phyloP scores from a whole-genome alignment of 2,797 vertebrate genomes.

The Myripristis murdjan region DNA sequence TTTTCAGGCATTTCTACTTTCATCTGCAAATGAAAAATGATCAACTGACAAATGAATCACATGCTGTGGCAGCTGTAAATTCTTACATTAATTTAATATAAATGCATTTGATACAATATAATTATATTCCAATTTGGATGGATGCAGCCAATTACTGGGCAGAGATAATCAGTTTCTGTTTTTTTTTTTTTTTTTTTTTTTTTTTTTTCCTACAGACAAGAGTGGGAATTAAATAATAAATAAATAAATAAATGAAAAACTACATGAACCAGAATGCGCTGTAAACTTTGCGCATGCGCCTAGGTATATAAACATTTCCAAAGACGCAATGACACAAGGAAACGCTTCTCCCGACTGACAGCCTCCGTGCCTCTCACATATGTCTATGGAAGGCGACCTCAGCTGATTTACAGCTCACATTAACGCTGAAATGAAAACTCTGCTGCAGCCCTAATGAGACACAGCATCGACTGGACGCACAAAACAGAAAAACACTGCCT shows the following conservation, averaged over 20 bases:
- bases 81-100: background rate
- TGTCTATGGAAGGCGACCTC: too few relatives aligned
- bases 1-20: constrained; percentile 72
- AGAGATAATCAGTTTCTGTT: background rate
- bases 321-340: constrained; percentile 64
- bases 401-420: too few relatives aligned
- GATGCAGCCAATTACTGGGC: too few relatives aligned
- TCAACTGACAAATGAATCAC: background rate
- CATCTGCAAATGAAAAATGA: constrained; percentile 55
- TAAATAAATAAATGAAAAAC: background rate
- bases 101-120: background rate
- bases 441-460: background rate
- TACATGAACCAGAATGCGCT: constrained; percentile 43
- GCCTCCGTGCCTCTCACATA: background rate
- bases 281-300: constrained; percentile 59
- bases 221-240: background rate
- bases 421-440: background rate
- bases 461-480: background rate
- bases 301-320: constrained; percentile 31
- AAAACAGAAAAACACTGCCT: background rate
- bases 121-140: background rate
- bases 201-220: background rate
- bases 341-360: background rate
- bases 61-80: background rate
- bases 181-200: background rate